Evolutionary conservation across 2,888 invertebrate genomes (phyloP), one percentile per base, ranked within the genome.

Genomic region (Torymus auratus): DNA sequence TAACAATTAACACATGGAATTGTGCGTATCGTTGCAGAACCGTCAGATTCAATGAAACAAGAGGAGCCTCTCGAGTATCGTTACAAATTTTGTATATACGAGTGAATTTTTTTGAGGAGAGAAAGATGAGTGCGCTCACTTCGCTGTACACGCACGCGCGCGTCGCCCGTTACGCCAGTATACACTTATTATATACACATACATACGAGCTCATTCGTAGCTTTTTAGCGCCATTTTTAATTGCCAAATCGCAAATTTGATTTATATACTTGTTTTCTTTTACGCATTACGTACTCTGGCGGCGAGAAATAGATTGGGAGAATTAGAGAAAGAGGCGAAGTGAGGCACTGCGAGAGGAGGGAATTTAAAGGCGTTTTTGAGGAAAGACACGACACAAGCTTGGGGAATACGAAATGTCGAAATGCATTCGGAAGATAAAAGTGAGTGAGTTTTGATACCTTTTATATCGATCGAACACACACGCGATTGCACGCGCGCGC

Each of bases 391-490:
- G 41, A 41, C 41, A 58, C 52, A 62, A 67, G 12, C 52, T 41
- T 41, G 71, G 50, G 55, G 5, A 73, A 77, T 53, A 60, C 52
- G 72, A 77, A 81, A 67, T 81, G 69, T 69, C 50, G 41, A 41
- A 64, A 79, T 73, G 14, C 23, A 81, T 77, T 75, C 64, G 56
- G 65, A 71, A 56, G 15, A 67, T 23, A 78, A 70, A 70, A 71
- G 20, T 73, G 78, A 72, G 68, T 73, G 79, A 77, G 70, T 89
- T 90, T 90, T 90, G 89, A 89, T 90, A 90, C 88, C 86, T 89
- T 90, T 90, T 90, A 90, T 89, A 89, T 88, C 86, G 85, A 86
- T 87, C 86, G 85, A 88, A 87, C 84, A 86, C 56, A 78, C 50
- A 80, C 78, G 78, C 78, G 80, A 82, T 78, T 78, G 82, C 78